Evolutionary conservation across 1,140 invertebrate genomes (phyloP).

Genomic region (Penaeus indicus): DNA sequence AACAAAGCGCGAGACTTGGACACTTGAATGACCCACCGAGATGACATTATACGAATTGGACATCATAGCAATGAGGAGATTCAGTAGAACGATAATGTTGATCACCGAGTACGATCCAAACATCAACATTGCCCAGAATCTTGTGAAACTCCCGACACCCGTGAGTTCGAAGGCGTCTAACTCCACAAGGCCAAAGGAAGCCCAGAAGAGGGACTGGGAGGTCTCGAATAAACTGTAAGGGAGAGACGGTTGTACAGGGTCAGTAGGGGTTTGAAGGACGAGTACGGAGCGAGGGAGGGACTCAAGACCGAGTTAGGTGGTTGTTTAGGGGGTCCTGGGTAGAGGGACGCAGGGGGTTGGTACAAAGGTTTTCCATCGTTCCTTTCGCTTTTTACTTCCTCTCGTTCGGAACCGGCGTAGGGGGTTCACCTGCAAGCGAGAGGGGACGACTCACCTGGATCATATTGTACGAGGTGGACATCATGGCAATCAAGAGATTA

Average conservation of each 20-base stretch:
- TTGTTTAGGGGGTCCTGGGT: too few relatives aligned
- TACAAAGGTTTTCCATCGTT: too few relatives aligned
- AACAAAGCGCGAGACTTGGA: neutral
- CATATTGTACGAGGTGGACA: conserved; percentile 93
- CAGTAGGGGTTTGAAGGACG: neutral
- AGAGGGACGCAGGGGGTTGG: too few relatives aligned
- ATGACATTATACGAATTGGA: conserved; percentile 94
- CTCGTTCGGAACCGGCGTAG: too few relatives aligned
- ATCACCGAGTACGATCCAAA: conserved; percentile 92
- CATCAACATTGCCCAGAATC: conserved; percentile 90
- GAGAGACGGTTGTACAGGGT: neutral
- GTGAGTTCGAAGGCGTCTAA: conserved; percentile 87
- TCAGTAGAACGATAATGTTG: conserved; percentile 91
- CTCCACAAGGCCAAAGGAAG: conserved; percentile 92
- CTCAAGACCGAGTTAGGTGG: too few relatives aligned
- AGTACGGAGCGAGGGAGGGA: neutral
- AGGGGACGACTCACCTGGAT: conserved; percentile 80
- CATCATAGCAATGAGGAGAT: conserved; percentile 98
- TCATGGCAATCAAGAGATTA: conserved; percentile 96
- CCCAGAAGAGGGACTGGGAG: conserved; percentile 94
- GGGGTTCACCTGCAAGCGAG: neutral
- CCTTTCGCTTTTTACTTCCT: neutral
- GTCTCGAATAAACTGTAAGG: conserved; percentile 88
- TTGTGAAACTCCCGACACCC: conserved; percentile 88
- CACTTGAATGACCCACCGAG: conserved; percentile 76